Percentiles rank a stretch among this genome's conserved stretches.
These are phyloP conservation scores for Dermatemys mawii DNA, from an alignment of 2,113 vertebrate genomes.

Conservation along the genomic window DNA sequence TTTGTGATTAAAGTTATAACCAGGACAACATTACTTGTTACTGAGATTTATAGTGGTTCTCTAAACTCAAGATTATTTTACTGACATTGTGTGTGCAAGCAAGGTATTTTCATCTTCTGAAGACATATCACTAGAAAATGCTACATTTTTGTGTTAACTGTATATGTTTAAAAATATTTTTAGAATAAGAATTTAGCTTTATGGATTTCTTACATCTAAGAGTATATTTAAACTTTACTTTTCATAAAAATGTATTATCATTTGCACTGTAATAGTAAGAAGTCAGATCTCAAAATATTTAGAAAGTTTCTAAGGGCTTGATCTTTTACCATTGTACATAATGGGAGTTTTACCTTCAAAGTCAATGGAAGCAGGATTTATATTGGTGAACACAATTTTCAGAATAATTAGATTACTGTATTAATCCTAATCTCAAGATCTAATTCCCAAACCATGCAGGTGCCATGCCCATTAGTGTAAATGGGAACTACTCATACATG, in stretches of 20 bases:
- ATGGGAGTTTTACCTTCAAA: neutral
- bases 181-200: neutral
- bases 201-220: neutral
- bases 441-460: neutral
- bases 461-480: neutral
- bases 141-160: neutral
- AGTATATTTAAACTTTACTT: neutral
- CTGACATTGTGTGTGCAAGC: neutral
- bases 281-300: neutral
- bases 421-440: neutral
- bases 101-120: neutral
- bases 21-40: neutral
- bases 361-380: neutral
- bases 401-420: neutral
- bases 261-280: neutral
- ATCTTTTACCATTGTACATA: neutral
- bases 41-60: neutral
- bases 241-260: neutral
- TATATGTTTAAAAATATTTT: neutral
- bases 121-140: neutral
- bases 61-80: neutral
- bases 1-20: neutral
- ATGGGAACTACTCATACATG: neutral
- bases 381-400: neutral
- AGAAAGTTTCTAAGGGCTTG: neutral